These are phyloP conservation scores for Diabrotica balteata DNA, from an alignment of 2,888 invertebrate species.

Conservation along the genomic window DNA sequence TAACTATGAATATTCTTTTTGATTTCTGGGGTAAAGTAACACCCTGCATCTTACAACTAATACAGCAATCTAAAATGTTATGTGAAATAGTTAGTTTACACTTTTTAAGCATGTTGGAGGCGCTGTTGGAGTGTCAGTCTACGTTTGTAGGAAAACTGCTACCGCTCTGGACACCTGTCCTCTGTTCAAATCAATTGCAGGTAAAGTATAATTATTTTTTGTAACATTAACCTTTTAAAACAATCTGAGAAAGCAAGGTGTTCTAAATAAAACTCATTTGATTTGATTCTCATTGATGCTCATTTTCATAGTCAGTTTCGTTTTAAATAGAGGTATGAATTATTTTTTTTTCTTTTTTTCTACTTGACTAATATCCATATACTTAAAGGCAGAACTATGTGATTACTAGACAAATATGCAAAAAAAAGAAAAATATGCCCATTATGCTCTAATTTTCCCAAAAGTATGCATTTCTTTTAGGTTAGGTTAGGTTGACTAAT, in stretches of 20 bases:
- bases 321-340: too few species aligned
- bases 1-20: slow-evolving; percentile 82
- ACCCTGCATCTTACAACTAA: slow-evolving; percentile 90
- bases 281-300: neutral
- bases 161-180: slow-evolving; percentile 95
- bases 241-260: neutral
- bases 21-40: slow-evolving; percentile 99
- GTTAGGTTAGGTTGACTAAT: too few species aligned
- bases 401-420: too few species aligned
- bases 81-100: slow-evolving; percentile 98
- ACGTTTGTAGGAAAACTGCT: slow-evolving; percentile 89
- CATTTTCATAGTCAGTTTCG: too few species aligned
- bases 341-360: too few species aligned
- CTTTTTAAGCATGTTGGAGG: slow-evolving; percentile 93
- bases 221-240: neutral
- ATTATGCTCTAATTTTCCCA: too few species aligned
- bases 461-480: too few species aligned
- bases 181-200: slow-evolving; percentile 89
- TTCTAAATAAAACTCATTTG: neutral
- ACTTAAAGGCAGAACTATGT: too few species aligned
- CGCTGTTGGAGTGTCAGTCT: slow-evolving; percentile 92
- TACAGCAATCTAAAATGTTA: slow-evolving; percentile 91
- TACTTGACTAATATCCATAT: too few species aligned
- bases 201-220: slow-evolving; percentile 55
- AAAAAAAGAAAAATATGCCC: too few species aligned